A percentile compares a stretch with the other conserved stretches of the same genome.
These are phyloP conservation scores for Carettochelys insculpta DNA, from an alignment of 2,113 vertebrate genomes.

Conservation along the genomic window DNA sequence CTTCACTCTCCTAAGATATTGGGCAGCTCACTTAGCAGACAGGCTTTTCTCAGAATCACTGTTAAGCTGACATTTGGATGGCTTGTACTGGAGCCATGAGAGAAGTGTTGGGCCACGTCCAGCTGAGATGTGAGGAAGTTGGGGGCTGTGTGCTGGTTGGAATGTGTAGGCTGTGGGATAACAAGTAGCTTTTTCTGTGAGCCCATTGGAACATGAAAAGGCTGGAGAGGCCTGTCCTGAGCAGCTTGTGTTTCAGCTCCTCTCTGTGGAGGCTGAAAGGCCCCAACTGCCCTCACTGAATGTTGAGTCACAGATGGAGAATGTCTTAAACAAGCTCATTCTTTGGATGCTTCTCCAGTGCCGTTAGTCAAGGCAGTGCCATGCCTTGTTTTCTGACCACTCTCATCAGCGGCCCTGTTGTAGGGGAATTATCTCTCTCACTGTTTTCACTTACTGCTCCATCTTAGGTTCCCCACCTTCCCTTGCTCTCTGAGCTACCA, in stretches of 20 bases:
- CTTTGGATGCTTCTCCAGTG: background rate
- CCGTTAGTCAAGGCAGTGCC: background rate
- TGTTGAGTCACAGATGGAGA: background rate
- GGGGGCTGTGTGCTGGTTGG: background rate
- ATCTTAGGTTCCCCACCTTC: background rate
- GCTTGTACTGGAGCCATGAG: background rate
- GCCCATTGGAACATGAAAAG: background rate
- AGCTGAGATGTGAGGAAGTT: background rate
- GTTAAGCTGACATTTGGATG: accelerated
- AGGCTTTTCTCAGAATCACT: background rate
- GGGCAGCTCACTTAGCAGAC: background rate
- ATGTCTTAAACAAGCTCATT: background rate
- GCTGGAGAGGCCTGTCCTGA: background rate
- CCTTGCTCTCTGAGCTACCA: background rate
- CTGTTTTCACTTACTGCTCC: background rate
- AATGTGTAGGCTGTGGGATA: background rate
- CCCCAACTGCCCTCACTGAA: background rate
- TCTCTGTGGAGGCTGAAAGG: background rate
- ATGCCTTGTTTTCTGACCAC: background rate
- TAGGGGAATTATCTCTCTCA: background rate
- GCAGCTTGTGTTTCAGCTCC: background rate
- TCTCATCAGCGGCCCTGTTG: background rate
- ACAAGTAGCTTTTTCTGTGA: accelerated
- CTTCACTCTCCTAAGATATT: background rate
- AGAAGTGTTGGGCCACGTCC: background rate